A percentile compares a stretch with the other conserved stretches of the same genome.
Evolutionary conservation across 2,797 vertebrate species (phyloP).

Genomic region (Apogon talboti): DNA sequence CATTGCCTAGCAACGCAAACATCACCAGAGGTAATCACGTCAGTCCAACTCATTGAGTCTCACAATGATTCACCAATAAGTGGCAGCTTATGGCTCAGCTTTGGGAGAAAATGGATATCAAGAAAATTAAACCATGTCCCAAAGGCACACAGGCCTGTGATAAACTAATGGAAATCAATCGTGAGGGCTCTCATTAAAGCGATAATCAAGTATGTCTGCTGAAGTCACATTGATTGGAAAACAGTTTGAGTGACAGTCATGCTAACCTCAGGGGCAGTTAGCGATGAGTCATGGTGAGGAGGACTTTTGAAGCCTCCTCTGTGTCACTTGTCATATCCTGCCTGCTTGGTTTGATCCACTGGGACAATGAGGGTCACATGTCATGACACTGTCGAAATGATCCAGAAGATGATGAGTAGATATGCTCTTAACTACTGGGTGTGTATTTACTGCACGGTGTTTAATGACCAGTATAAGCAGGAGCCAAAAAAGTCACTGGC

Average conservation of each 20-base stretch:
- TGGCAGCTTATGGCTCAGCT: conserved; percentile 51
- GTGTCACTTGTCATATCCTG: conserved; percentile 62
- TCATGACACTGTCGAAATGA: conserved; percentile 37
- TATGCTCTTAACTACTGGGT: not conserved
- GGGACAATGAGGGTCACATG: conserved; percentile 46
- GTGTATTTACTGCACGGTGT: not conserved
- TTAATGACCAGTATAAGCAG: conserved; percentile 9
- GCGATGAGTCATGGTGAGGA: conserved; percentile 67
- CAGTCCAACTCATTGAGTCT: conserved; percentile 38
- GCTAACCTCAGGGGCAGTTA: conserved; percentile 57
- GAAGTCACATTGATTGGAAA: conserved; percentile 72
- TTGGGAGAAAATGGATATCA: conserved; percentile 61
- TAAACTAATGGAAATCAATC: conserved; percentile 76
- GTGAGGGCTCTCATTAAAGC: conserved; percentile 69
- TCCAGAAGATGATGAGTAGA: conserved; percentile 31
- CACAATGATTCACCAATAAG: conserved; percentile 58
- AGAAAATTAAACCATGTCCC: conserved; percentile 64
- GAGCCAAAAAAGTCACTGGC: not conserved
- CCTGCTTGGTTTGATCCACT: conserved; percentile 43
- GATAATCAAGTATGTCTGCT: conserved; percentile 71
- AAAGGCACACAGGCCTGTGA: conserved; percentile 32
- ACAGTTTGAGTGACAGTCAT: conserved; percentile 71
- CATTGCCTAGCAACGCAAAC: conserved; percentile 41
- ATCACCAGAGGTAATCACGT: conserved; percentile 43
- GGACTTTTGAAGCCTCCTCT: conserved; percentile 53